phyloP scores from a whole-genome alignment of 1,140 invertebrate genomes.

The Drosophila busckii region DNA sequence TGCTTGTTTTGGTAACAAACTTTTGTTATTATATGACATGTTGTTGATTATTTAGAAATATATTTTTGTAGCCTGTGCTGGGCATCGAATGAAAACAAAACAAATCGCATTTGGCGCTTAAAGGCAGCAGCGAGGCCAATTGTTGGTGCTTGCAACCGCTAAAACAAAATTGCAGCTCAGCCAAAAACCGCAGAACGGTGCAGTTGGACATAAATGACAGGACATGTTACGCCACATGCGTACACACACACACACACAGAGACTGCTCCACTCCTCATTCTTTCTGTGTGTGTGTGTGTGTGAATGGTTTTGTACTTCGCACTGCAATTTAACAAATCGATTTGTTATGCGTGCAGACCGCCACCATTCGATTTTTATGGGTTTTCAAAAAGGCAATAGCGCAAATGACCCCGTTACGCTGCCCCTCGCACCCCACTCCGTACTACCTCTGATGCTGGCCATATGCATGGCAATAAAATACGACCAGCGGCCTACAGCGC shows the following conservation, averaged over 20 bases:
- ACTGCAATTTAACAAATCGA: conserved; percentile 76
- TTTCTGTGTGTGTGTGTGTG: conserved; percentile 10
- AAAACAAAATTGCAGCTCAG: conserved; percentile 21
- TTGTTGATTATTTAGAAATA: too few relatives aligned
- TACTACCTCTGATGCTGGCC: background rate
- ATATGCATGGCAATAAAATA: conserved; percentile 61
- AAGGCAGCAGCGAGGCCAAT: conserved; percentile 13
- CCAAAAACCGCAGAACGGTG: conserved; percentile 33
- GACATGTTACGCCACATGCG: conserved; percentile 22
- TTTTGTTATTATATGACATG: too few relatives aligned
- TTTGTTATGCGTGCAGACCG: conserved; percentile 52
- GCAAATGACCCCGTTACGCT: conserved; percentile 52
- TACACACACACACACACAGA: background rate
- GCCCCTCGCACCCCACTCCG: background rate
- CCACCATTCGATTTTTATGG: conserved; percentile 70
- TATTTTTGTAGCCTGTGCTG: too few relatives aligned
- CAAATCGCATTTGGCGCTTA: background rate
- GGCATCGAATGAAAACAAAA: conserved; percentile 11
- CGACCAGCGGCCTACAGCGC: conserved; percentile 40
- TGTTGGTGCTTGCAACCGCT: conserved; percentile 33
- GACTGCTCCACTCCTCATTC: background rate
- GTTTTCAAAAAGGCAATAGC: conserved; percentile 65
- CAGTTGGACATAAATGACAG: conserved; percentile 36
- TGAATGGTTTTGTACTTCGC: conserved; percentile 51
- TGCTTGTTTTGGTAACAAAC: too few relatives aligned